Evolutionary conservation across 2,888 invertebrate genomes (phyloP), one percentile per base, ranked within the genome.

Genomic region (Silvanus unidentatus): DNA sequence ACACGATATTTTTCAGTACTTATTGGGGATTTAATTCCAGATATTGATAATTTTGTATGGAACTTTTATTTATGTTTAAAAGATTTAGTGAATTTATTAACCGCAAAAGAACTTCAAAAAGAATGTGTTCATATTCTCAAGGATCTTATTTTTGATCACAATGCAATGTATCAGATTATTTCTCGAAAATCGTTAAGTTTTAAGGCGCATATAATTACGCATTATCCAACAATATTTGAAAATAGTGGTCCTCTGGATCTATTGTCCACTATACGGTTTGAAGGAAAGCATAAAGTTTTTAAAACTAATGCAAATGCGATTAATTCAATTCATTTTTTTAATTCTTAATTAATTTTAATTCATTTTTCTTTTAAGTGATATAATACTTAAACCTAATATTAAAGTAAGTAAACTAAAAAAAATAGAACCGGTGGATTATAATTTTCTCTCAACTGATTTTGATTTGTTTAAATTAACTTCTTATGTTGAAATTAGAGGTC

Each of bases 171-270:
- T 16, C 14, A 15, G 2, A 16, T 9, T 11, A 15, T 37, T 5
- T 16, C 15, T 6, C 13, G 15, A 13, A 15, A 13, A 37, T 2
- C 9, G 4, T 37, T 37, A 37, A 37, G 15, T 15, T 37, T 37
- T 37, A 37, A 37, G 15, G 14, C 16, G 9, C 37, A 37, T 12
- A 16, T 37, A 9, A 15, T 37, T 9, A 37, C 37, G 3, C 37
- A 37, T 13, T 37, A 37, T 16, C 37, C 37, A 15, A 16, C 9
- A 9, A 37, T 37, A 37, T 37, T 37, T 16, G 15, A 15, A 15
- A 13, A 15, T 9, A 11, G 15, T 15, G 37, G 37, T 13, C 37
- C 37, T 11, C 8, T 37, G n/a, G 14, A 37, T 37, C n/a, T 37
- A 16, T 16, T 37, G 3, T 37, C 37, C 13, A 37, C 15, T 16